Conservation (phyloP, 2,797 vertebrate species). For the Tinamus major region DNA sequence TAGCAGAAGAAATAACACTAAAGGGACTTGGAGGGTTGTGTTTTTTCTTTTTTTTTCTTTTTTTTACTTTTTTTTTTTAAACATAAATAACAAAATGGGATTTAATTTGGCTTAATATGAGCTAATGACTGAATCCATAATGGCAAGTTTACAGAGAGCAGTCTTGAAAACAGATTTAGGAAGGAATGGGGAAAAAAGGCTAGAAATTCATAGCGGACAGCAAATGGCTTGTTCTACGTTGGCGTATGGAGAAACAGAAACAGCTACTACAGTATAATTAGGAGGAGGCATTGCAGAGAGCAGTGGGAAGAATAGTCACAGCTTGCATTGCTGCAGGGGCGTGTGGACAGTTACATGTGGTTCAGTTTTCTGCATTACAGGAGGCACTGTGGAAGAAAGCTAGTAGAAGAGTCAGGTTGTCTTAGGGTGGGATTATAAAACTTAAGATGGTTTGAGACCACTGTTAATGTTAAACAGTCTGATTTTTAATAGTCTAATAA, state of each 20-base stretch:
- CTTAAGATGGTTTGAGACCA: background rate
- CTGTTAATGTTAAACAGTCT: background rate
- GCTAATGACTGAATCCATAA: background rate
- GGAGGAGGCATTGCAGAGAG: background rate
- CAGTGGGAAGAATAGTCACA: background rate
- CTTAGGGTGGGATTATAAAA: background rate
- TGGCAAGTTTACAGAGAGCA: background rate
- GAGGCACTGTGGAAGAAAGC: background rate
- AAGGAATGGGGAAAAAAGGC: background rate
- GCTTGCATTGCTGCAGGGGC: background rate
- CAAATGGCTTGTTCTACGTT: background rate
- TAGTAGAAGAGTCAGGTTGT: background rate
- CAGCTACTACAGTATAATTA: background rate
- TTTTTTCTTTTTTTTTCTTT: no score
- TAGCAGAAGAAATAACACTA: background rate
- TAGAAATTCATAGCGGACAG: background rate
- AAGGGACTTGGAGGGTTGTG: background rate
- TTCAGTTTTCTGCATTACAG: background rate
- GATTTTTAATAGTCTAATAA: background rate
- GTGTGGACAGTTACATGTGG: accelerated
- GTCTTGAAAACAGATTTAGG: background rate
- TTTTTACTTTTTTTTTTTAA: background rate
- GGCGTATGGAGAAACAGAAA: background rate
- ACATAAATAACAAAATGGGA: background rate
- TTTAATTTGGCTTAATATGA: background rate